These are phyloP conservation scores for Rhamnusium bicolor DNA, from an alignment of 2,888 invertebrate genomes.

Conservation along the genomic window DNA sequence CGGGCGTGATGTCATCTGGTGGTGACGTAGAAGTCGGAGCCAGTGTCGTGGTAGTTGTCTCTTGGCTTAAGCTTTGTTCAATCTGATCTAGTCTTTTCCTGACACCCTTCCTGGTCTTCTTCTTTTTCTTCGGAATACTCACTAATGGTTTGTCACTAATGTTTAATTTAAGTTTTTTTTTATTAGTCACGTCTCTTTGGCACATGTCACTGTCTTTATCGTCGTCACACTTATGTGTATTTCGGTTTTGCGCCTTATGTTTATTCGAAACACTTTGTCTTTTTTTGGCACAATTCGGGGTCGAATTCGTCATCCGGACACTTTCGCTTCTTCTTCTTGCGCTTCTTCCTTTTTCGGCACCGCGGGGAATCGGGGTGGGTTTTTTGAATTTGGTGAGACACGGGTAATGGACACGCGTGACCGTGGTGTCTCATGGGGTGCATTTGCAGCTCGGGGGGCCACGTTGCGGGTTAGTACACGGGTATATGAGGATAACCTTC, in stretches of 20 bases:
- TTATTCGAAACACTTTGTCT: slow-evolving; percentile 63
- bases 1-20: slow-evolving; percentile 71
- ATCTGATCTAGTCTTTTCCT: slow-evolving; percentile 70
- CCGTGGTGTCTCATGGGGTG: slow-evolving; percentile 70
- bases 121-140: slow-evolving; percentile 68
- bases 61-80: slow-evolving; percentile 71
- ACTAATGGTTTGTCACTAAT: slow-evolving; percentile 59
- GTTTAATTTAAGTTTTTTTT: slow-evolving; percentile 61
- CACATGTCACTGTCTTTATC: slow-evolving; percentile 66
- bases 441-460: slow-evolving; percentile 72
- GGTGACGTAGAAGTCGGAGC: slow-evolving; percentile 73
- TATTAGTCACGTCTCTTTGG: slow-evolving; percentile 68
- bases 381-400: slow-evolving; percentile 56
- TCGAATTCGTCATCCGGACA: slow-evolving; percentile 62
- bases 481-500: slow-evolving; percentile 83
- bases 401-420: slow-evolving; percentile 60
- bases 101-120: slow-evolving; percentile 70
- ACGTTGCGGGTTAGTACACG: slow-evolving; percentile 79
- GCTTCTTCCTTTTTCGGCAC: slow-evolving; percentile 71
- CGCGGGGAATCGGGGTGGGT: slow-evolving; percentile 68
- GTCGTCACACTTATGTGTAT: slow-evolving; percentile 60
- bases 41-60: slow-evolving; percentile 66
- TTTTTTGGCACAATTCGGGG: slow-evolving; percentile 56
- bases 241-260: slow-evolving; percentile 70
- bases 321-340: slow-evolving; percentile 72